These are phyloP conservation scores for Spheniscus mendiculus DNA, from an alignment of 2,113 vertebrate species.

Conservation along the genomic window DNA sequence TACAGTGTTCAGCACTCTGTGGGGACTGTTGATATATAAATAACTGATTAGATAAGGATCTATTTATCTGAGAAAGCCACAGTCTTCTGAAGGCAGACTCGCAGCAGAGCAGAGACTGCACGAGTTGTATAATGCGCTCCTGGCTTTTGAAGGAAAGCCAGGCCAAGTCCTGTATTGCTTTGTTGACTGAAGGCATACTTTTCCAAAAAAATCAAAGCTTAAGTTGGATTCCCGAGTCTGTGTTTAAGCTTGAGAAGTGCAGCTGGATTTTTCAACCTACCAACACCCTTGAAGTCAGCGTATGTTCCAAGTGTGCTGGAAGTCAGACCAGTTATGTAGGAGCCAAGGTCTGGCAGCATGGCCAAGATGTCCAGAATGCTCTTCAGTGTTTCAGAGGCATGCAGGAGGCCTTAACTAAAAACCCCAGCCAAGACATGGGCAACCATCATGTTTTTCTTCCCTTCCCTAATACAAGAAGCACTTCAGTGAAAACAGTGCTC, in stretches of 20 bases:
- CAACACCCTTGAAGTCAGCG: background rate
- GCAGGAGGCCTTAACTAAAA: background rate
- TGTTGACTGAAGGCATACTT: conserved; percentile 27
- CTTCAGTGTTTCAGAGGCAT: conserved; percentile 22
- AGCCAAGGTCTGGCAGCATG: conserved; percentile 19
- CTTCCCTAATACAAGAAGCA: background rate
- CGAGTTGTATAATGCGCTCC: background rate
- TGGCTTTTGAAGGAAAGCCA: conserved; percentile 28
- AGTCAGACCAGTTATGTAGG: background rate
- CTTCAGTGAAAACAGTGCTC: background rate
- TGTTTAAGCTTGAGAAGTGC: conserved; percentile 30
- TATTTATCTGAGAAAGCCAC: background rate
- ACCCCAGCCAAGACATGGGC: background rate
- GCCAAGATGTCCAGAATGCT: conserved; percentile 32
- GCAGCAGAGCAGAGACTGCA: background rate
- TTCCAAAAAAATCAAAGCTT: conserved; percentile 39
- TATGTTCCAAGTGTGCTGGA: conserved; percentile 19
- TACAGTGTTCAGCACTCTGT: background rate
- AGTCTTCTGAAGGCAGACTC: background rate
- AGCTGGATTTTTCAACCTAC: conserved; percentile 39
- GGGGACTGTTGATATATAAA: background rate
- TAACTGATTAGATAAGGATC: conserved; percentile 44
- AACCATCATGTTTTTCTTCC: background rate
- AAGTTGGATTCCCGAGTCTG: background rate
- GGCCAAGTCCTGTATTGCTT: background rate